Base-by-base conservation (phyloP, 1,140 invertebrate species). In the Pomphorhynchus laevis region DNA sequence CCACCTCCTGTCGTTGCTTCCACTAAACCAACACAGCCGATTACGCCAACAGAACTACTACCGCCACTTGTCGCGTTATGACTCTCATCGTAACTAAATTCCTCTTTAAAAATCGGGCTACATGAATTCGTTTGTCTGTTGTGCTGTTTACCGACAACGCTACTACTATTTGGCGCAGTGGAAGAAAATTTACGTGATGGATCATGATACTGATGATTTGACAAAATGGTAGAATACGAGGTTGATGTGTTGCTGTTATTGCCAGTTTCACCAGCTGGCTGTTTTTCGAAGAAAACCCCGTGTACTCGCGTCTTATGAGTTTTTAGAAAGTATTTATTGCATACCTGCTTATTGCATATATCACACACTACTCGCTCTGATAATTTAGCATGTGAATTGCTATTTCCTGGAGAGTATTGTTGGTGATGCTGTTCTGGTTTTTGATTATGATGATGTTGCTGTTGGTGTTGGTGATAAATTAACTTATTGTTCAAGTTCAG, bases 281-380 rank as follows among this genome's bases (percentile, higher is more conserved):
- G 38, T 20, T 39, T 17, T 24, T 36, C 34, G 2, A 18, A 16
- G 8, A 22, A 42, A 33, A 95, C 84, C 12, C 82, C 80, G 55
- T 98, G 86, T 73, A 93, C 89, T 53, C 89, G 72, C 48, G 91
- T 71, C 76, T 95, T 95, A 59, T 98, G 86, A 0, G 82, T 93
- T 53, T 89, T 80, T 70, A 95, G 79, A 53, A 95, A 95, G 51
- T 98, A 95, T 56, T 98, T 95, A 61, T 95, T 95, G 59, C 86
- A 95, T 23, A 91, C 57, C 56, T 41, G 39, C 61, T 98, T 98
- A 58, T 93, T 91, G 58, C 89, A 98, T 43, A 95, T 84, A 53
- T 91, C 80, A 56, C 89, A 98, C 79, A 34, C 62, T 49, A 51
- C 64, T 53, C 45, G 60, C 33, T 64, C 63, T 14, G 58, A 61